Base-by-base conservation (phyloP, 2,113 vertebrate species). In the Pandion haliaetus region DNA sequence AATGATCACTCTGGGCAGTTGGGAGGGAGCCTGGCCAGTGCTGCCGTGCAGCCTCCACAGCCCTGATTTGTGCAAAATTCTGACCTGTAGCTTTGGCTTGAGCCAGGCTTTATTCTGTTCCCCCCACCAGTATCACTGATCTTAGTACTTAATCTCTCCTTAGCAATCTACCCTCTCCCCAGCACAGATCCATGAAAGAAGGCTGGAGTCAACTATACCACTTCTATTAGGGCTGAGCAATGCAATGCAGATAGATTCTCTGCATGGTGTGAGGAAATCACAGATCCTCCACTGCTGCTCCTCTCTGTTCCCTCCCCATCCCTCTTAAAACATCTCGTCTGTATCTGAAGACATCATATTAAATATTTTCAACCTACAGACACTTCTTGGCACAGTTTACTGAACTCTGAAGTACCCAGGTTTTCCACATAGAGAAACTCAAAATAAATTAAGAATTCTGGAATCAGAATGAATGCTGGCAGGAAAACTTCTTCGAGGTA, bases 361-460 rank as follows among this genome's bases (percentile, higher is more conserved):
- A 66, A 93, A 89, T 89, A 72, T 77, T 95, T 95, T 90, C 72
- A 87, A 90, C 49, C 47, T 87, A 66, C 34, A 93, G 65, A 91
- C 21, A 44, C 62, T 78, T 88, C 76, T 78, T 80, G 74, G 93
- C 79, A 92, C 32, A 80, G 42, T 20, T 72, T 58, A 44, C 42
- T 70, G 70, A 87, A 69, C 81, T 91, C 71, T 77, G 47, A 88
- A 87, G 20, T 55, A 93, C 54, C 40, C 29, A 72, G 65, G 81
- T 82, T 91, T 89, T 87, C 89, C 70, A 94, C 32, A 45, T 0
- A 85, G 19, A 82, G 40, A 94, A 95, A 80, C 45, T 79, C 81
- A 63, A 88, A 92, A n/a, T 80, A 93, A 88, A 93, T 95, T 63
- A 95, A 61, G 59, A 49, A 70, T 66, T 76, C 70, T 87, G 71